Conservation (phyloP, 2,888 invertebrate genomes). For the Lasiommata megera region DNA sequence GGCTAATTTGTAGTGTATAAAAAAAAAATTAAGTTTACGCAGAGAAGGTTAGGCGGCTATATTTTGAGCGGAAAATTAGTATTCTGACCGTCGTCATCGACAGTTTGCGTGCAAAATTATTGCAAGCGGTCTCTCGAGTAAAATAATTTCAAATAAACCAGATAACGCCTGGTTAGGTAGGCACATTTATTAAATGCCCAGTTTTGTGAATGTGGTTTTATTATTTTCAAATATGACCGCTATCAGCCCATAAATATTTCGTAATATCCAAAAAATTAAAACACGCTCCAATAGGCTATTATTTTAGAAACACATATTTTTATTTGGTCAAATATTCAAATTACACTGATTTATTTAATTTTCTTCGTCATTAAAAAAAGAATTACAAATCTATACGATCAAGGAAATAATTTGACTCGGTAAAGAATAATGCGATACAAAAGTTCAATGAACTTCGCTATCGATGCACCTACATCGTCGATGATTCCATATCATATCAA, state of each 20-base stretch:
- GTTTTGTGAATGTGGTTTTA: slow-evolving; percentile 1
- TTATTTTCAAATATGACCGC: not conserved
- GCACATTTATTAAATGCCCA: not conserved
- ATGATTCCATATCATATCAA: slow-evolving; percentile 3
- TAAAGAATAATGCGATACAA: not conserved
- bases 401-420: not conserved
- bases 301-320: not conserved
- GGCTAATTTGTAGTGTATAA: not conserved
- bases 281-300: too few relatives aligned
- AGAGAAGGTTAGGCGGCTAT: not conserved
- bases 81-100: slow-evolving; percentile 19
- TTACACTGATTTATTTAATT: not conserved
- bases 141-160: slow-evolving; percentile 12
- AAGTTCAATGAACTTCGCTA: slow-evolving; percentile 21
- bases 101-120: slow-evolving; percentile 27
- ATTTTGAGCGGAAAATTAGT: slow-evolving; percentile 24
- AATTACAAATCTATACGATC: not conserved
- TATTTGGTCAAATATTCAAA: not conserved
- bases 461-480: slow-evolving; percentile 10
- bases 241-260: not conserved
- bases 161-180: slow-evolving; percentile 8
- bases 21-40: not conserved
- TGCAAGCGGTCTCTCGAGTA: slow-evolving; percentile 13
- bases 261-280: not conserved
- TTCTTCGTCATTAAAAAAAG: too few relatives aligned